Conservation (phyloP, 1,140 invertebrate genomes). For the Tetramorium simillimum region DNA sequence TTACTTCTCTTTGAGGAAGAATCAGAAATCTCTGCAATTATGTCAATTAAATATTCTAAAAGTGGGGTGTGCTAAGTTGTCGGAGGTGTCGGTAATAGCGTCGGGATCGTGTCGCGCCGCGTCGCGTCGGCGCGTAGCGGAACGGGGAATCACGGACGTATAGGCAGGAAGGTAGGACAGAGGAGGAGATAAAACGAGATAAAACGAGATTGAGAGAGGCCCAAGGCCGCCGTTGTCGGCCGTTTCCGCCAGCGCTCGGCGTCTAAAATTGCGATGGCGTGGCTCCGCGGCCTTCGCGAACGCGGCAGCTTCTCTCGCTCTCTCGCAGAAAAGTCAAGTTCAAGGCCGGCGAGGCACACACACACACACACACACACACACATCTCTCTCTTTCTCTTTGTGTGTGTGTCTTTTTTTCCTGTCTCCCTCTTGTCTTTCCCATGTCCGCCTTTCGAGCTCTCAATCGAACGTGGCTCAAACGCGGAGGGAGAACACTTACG, state of each 20-base stretch:
- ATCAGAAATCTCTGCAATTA: background rate
- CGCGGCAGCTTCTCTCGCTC: conserved; percentile 69
- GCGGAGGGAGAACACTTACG: conserved; percentile 28
- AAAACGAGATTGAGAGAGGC: conserved; percentile 55
- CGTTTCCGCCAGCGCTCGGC: conserved; percentile 78
- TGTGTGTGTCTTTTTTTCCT: background rate
- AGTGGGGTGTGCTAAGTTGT: background rate
- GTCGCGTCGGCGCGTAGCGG: conserved; percentile 18
- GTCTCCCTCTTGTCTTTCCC: background rate
- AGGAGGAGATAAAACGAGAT: conserved; percentile 34
- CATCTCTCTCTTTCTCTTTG: background rate
- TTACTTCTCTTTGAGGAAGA: background rate
- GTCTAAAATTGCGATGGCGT: conserved; percentile 80
- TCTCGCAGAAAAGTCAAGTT: conserved; percentile 74
- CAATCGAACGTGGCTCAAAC: conserved; percentile 35
- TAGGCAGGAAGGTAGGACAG: conserved; percentile 52
- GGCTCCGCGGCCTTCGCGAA: conserved; percentile 76
- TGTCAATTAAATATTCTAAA: background rate
- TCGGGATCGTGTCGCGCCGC: background rate
- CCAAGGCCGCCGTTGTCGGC: conserved; percentile 76
- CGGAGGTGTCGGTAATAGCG: background rate
- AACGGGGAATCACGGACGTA: conserved; percentile 38
- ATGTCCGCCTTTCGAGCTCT: conserved; percentile 38
- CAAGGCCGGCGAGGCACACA: conserved; percentile 68
- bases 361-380: background rate